Conservation (phyloP, 2,888 invertebrate species). For the Rhodophaea formosa region DNA sequence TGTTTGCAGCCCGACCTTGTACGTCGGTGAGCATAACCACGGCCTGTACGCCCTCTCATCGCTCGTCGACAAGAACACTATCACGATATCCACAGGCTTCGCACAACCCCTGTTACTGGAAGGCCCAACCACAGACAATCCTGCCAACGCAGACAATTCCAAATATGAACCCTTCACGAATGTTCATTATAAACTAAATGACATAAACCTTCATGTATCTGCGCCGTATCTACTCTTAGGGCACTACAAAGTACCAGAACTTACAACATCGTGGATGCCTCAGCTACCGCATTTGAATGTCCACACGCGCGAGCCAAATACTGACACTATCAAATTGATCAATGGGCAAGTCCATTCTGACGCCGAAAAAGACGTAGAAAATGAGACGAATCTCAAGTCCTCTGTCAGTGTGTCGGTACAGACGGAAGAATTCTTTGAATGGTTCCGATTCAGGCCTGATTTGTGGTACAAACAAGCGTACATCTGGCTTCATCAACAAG, state of each 20-base stretch:
- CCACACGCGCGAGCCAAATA: slow-evolving; percentile 46
- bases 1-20: slow-evolving; percentile 90
- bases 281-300: slow-evolving; percentile 60
- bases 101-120: slow-evolving; percentile 86
- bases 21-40: slow-evolving; percentile 91
- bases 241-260: slow-evolving; percentile 87
- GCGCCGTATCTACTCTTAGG: slow-evolving; percentile 80
- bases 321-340: slow-evolving; percentile 55
- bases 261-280: slow-evolving; percentile 73
- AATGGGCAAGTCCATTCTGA: slow-evolving; percentile 64
- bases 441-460: slow-evolving; percentile 59
- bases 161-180: slow-evolving; percentile 76
- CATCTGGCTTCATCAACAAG: slow-evolving; percentile 87
- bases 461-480: slow-evolving; percentile 71
- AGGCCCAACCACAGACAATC: slow-evolving; percentile 80
- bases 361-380: slow-evolving; percentile 61
- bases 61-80: slow-evolving; percentile 93
- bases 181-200: slow-evolving; percentile 69
- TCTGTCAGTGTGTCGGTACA: slow-evolving; percentile 79
- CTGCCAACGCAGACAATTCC: slow-evolving; percentile 44
- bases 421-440: slow-evolving; percentile 79
- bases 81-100: slow-evolving; percentile 88
- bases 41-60: slow-evolving; percentile 96
- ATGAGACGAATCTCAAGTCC: slow-evolving; percentile 68
- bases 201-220: slow-evolving; percentile 65